These are phyloP conservation scores for Mixornis gularis DNA, from an alignment of 2,113 vertebrate species.

Conservation along the genomic window DNA sequence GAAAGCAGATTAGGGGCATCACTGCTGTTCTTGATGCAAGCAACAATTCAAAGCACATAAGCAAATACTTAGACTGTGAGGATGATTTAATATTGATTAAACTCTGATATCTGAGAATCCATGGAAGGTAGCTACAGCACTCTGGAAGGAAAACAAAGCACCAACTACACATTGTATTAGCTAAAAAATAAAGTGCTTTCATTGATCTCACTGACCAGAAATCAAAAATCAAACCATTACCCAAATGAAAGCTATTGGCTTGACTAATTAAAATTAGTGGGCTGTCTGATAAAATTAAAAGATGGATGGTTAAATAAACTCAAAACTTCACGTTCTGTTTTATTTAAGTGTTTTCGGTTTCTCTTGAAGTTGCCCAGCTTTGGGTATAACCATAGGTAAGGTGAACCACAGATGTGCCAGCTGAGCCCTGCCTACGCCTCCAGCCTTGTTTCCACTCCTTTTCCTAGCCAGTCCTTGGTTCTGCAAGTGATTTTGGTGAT, in stretches of 20 bases:
- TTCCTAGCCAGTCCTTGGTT: background rate
- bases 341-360: background rate
- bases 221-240: constrained; percentile 45
- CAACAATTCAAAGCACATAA: constrained; percentile 70
- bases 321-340: constrained; percentile 2
- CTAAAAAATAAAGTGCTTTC: constrained; percentile 20
- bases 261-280: background rate
- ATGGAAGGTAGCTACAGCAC: constrained; percentile 40
- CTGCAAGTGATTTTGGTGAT: background rate
- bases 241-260: constrained; percentile 38
- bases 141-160: constrained; percentile 37
- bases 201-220: constrained; percentile 43
- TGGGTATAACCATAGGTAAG: background rate
- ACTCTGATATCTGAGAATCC: constrained; percentile 57
- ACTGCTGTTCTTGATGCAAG: constrained; percentile 44
- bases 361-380: constrained; percentile 7
- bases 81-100: constrained; percentile 66
- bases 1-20: constrained; percentile 70
- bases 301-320: background rate
- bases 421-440: background rate
- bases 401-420: background rate
- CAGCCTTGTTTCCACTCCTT: background rate
- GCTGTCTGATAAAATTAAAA: background rate
- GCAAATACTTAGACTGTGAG: constrained; percentile 64
- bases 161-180: background rate